A percentile compares a stretch with the other conserved stretches of the same genome.
These are phyloP conservation scores for Amphipoea lucens DNA, from an alignment of 2,888 invertebrate genomes.

Conservation along the genomic window DNA sequence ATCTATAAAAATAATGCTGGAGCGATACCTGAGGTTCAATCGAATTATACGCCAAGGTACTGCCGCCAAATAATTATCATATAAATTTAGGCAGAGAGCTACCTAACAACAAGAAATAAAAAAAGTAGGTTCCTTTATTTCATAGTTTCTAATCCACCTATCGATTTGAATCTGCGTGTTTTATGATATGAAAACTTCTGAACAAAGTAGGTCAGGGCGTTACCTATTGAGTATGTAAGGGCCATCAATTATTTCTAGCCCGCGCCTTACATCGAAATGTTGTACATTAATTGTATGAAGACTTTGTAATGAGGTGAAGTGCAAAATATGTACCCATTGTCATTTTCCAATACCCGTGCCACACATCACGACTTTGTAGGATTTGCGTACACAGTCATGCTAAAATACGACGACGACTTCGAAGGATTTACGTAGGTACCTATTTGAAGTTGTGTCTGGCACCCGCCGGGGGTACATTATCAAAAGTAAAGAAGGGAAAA, in stretches of 20 bases:
- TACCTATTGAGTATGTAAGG: neutral
- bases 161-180: slow-evolving; percentile 9
- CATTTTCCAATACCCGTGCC: neutral
- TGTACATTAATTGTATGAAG: neutral
- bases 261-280: neutral
- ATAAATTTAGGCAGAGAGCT: neutral
- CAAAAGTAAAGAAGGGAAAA: neutral
- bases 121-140: neutral
- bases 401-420: neutral
- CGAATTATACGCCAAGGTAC: neutral
- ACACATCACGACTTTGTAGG: neutral
- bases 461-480: neutral
- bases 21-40: neutral
- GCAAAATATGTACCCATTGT: slow-evolving; percentile 1
- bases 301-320: neutral
- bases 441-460: neutral
- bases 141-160: neutral
- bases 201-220: slow-evolving; percentile 20
- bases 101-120: neutral
- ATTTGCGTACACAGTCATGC: neutral
- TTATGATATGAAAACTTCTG: slow-evolving; percentile 4
- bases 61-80: too few relatives aligned
- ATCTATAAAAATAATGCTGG: neutral
- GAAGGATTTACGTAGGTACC: neutral
- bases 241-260: slow-evolving; percentile 9